A percentile compares a stretch with the other conserved stretches of the same genome.
Conservation (phyloP, 2,797 vertebrate genomes). For the Lepus townsendii region DNA sequence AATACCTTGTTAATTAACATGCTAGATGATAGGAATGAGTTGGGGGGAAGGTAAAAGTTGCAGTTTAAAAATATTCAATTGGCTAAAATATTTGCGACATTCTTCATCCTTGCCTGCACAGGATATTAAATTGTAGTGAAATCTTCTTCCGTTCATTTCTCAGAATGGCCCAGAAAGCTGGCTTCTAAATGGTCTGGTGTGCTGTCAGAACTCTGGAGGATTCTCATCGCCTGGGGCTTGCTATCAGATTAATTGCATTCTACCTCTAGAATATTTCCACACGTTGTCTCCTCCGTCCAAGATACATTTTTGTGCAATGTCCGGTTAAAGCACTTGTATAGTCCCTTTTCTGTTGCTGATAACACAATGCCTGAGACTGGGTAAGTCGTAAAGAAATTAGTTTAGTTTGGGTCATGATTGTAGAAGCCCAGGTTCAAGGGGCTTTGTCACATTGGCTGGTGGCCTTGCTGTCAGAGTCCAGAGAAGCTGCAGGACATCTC, state of each 20-base stretch:
- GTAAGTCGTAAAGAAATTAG: too few relatives aligned
- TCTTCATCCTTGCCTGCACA: not conserved
- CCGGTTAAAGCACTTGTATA: conserved; percentile 23
- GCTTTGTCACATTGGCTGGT: too few relatives aligned
- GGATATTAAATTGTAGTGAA: conserved; percentile 16
- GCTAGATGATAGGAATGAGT: conserved; percentile 54
- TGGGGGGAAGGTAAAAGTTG: not conserved
- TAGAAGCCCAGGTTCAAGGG: too few relatives aligned
- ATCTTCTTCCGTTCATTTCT: not conserved
- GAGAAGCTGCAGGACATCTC: too few relatives aligned
- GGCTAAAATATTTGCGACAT: conserved; percentile 42
- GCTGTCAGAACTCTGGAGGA: not conserved
- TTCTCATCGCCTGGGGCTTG: not conserved
- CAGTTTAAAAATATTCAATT: conserved; percentile 59
- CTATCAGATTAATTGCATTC: conserved; percentile 21
- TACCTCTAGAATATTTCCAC: conserved; percentile 7
- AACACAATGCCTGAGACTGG: too few relatives aligned
- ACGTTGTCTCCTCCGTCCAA: not conserved
- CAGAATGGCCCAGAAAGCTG: not conserved
- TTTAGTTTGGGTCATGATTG: too few relatives aligned
- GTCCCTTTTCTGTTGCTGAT: too few relatives aligned
- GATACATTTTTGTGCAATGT: not conserved
- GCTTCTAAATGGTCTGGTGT: not conserved
- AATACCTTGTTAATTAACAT: conserved; percentile 60
- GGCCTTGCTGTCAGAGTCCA: too few relatives aligned